phyloP scores from a whole-genome alignment of 2,888 invertebrate genomes.

The Brenthis daphne region DNA sequence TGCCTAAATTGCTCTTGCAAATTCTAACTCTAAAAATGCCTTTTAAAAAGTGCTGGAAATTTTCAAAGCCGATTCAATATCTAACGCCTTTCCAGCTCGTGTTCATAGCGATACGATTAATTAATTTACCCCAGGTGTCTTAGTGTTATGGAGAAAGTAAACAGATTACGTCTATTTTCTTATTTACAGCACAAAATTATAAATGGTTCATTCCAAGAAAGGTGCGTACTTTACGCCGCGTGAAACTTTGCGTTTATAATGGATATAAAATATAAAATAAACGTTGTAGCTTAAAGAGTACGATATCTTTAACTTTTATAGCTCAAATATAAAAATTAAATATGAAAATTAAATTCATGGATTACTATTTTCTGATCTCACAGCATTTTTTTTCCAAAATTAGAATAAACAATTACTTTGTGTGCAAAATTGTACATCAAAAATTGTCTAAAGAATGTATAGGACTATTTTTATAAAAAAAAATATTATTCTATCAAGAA shows the following conservation, averaged over 20 bases:
- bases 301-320: no score
- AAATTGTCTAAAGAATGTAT: no score
- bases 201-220: slow-evolving; percentile 5
- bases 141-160: slow-evolving; percentile 4
- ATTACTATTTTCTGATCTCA: no score
- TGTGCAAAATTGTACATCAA: no score
- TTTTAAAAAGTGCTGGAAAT: background rate
- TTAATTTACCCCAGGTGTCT: slow-evolving; percentile 16
- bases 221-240: slow-evolving; percentile 13
- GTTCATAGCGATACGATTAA: background rate
- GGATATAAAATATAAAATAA: background rate
- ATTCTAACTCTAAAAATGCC: background rate
- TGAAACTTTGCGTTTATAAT: slow-evolving; percentile 11
- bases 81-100: background rate
- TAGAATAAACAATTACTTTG: no score
- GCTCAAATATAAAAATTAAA: no score
- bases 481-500: no score
- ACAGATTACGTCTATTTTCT: background rate
- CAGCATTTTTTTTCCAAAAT: no score
- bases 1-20: no score
- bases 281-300: background rate
- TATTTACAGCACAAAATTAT: slow-evolving; percentile 16
- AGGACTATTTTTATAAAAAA: no score
- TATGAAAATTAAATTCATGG: no score
- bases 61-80: background rate